These are phyloP conservation scores for Scolopax mira DNA, from an alignment of 2,113 vertebrate genomes.

Conservation along the genomic window DNA sequence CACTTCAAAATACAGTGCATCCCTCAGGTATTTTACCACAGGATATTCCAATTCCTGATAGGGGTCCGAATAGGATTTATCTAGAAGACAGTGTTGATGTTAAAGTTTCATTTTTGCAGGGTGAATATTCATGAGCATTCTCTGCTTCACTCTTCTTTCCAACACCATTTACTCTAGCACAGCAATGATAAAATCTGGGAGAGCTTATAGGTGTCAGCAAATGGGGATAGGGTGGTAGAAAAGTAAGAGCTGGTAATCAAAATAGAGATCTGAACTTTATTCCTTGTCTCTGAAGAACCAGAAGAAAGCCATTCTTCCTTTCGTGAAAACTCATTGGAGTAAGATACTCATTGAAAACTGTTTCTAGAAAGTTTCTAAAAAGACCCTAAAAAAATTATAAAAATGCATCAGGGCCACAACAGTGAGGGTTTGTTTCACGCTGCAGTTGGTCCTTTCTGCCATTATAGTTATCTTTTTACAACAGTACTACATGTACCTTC, in stretches of 20 bases:
- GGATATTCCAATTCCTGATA: conserved; percentile 61
- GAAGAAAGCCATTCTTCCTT: not conserved
- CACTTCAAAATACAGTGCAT: conserved; percentile 68
- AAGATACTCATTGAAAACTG: not conserved
- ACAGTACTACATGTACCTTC: not conserved
- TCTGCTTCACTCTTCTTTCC: not conserved
- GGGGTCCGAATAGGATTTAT: conserved; percentile 30
- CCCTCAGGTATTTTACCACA: conserved; percentile 65
- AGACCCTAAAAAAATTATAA: not conserved
- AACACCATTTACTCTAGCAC: not conserved
- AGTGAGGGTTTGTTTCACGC: not conserved
- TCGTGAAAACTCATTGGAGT: not conserved
- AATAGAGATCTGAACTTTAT: not conserved
- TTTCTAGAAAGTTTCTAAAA: not conserved
- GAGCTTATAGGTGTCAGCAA: not conserved
- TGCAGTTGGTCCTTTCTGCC: not conserved
- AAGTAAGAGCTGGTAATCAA: not conserved
- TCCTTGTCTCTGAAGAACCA: not conserved
- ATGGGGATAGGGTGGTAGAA: not conserved
- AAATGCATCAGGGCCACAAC: not conserved
- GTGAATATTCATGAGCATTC: not conserved
- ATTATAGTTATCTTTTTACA: not conserved
- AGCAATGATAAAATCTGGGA: not conserved
- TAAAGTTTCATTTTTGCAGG: not conserved
- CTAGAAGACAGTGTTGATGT: not conserved